These are phyloP conservation scores for Tauraco erythrolophus DNA, from an alignment of 2,113 vertebrate genomes.

Conservation along the genomic window DNA sequence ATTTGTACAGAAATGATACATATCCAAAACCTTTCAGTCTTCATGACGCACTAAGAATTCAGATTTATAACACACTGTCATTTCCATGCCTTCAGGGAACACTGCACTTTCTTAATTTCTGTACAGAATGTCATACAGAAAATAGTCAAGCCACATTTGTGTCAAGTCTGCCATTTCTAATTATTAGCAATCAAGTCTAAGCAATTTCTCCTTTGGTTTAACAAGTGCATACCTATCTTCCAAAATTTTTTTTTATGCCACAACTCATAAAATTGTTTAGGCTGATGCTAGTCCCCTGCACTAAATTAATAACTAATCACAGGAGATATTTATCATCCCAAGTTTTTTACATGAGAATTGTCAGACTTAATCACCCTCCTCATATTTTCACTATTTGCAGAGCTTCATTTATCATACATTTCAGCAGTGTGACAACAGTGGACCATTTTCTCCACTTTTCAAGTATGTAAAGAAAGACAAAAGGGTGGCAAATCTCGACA, in stretches of 20 bases:
- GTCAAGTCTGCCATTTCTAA: slow-evolving; percentile 75
- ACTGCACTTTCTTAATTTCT: slow-evolving; percentile 52
- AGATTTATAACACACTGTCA: slow-evolving; percentile 20
- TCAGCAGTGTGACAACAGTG: slow-evolving; percentile 73
- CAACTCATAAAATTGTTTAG: slow-evolving; percentile 81
- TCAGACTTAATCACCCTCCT: slow-evolving; percentile 87
- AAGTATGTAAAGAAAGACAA: slow-evolving; percentile 24
- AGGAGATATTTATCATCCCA: slow-evolving; percentile 85
- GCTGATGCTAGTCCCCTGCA: slow-evolving; percentile 79
- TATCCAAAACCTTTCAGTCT: not conserved
- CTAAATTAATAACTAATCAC: slow-evolving; percentile 87
- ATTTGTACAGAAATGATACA: not conserved
- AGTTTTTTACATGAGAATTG: slow-evolving; percentile 82
- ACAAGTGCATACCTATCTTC: slow-evolving; percentile 55
- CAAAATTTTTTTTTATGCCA: slow-evolving; percentile 77
- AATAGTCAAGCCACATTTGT: slow-evolving; percentile 24
- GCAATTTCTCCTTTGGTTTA: slow-evolving; percentile 73
- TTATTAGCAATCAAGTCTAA: slow-evolving; percentile 63
- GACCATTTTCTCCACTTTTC: slow-evolving; percentile 44
- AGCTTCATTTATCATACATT: slow-evolving; percentile 78
- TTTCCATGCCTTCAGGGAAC: slow-evolving; percentile 31
- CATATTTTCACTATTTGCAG: slow-evolving; percentile 78
- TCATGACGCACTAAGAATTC: not conserved
- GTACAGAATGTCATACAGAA: slow-evolving; percentile 55
- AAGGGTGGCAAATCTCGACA: not conserved